Evolutionary conservation across 2,113 vertebrate species (phyloP).

Genomic region (Mus spicilegus): DNA sequence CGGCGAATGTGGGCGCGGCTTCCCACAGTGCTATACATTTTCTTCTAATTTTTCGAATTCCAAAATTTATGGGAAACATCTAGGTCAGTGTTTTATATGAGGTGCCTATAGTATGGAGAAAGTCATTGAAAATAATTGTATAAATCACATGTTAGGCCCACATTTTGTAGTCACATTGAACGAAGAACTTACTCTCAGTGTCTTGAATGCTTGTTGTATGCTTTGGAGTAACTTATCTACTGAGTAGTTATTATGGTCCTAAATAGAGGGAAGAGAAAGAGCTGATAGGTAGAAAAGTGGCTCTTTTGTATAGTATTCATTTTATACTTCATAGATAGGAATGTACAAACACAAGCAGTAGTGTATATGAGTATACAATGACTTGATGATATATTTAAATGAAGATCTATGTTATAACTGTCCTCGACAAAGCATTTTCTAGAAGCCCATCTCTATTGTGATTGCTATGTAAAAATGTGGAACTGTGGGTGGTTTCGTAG

Average conservation of each 20-base stretch:
- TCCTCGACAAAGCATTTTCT: neutral
- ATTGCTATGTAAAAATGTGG: neutral
- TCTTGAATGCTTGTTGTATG: too few species aligned
- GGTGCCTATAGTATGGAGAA: neutral
- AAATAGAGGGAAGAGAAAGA: too few species aligned
- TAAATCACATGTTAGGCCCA: too few species aligned
- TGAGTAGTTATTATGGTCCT: too few species aligned
- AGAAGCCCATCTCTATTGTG: neutral
- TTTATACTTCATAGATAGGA: neutral
- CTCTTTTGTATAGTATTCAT: neutral
- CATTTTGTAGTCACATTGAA: too few species aligned
- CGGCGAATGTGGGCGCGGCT: too few species aligned
- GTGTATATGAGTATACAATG: neutral
- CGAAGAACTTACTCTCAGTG: too few species aligned
- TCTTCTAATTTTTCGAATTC: constrained; percentile 8
- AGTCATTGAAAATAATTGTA: neutral
- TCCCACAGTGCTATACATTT: too few species aligned
- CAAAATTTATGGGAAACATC: neutral
- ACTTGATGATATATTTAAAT: neutral
- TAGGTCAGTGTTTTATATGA: neutral
- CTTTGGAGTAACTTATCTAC: too few species aligned
- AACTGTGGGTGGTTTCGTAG: neutral
- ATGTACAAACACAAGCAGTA: neutral
- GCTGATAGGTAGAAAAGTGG: too few species aligned
- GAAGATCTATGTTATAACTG: neutral